Base-by-base conservation (phyloP, 2,888 invertebrate genomes). In the Dorcus parallelipipedus region DNA sequence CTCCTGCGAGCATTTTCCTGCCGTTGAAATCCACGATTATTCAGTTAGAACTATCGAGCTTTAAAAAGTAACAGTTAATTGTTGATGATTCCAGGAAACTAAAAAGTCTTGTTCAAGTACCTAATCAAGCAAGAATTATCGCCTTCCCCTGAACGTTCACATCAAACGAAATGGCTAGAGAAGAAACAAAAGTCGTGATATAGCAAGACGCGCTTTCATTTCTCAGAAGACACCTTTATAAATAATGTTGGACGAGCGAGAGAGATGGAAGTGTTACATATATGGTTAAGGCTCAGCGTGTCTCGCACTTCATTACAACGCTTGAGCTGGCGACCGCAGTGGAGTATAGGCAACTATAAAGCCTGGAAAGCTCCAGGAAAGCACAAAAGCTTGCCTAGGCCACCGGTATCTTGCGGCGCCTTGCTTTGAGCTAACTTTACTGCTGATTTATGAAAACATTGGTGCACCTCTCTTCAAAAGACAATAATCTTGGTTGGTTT, bases 391-490 rank as follows among this genome's bases (percentile, higher is more conserved):
- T 68, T 66, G 63, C 61, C 67, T 71, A 71, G 69, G 69, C 70
- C 65, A 64, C 65, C 61, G 64, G 71, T 70, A 69, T 71, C 68
- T 71, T 66, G 69, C 68, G 61, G 64, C 64, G 71, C 68, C 71
- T 72, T 68, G 69, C 67, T 64, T 63, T 65, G 64, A 70, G 70
- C 68, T 69, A 71, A 68, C 67, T 69, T 72, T 71, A 66, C 66
- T 66, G 68, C 69, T 71, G 73, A 73, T 73, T 73, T 73, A 73
- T 73, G 71, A 72, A 71, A 73, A 73, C 65, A 65, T 63, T 62
- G 60, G 56, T 49, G 54, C 49, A 52, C 51, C 51, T 23, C 45
- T 45, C 45, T 45, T 39, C 38, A 52, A 52, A 40, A 57, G 57
- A 57, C 57, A 57, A 57, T 57, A 52, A 57, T 57, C 57, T 47